Percentiles rank a stretch among this genome's conserved stretches.
phyloP scores from a whole-genome alignment of 2,888 invertebrate genomes.

The Bombyx huttoni region DNA sequence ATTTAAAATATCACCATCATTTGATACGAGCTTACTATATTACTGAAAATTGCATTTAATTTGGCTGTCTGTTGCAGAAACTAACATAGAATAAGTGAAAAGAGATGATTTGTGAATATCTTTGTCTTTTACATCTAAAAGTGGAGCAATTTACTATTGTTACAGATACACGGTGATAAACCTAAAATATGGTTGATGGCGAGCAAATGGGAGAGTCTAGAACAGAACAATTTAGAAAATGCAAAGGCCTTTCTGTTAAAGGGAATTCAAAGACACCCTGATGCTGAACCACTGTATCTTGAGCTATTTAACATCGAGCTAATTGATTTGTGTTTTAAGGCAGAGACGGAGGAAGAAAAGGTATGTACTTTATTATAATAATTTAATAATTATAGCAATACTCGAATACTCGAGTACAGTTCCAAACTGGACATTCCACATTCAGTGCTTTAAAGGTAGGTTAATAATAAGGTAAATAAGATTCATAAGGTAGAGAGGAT shows the following conservation, averaged over 20 bases:
- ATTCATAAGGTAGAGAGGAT: too few relatives aligned
- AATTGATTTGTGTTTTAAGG: slow-evolving; percentile 29
- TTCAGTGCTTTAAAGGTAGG: too few relatives aligned
- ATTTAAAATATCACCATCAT: too few relatives aligned
- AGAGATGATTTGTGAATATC: neutral
- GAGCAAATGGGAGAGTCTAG: slow-evolving; percentile 83
- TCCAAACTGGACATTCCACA: too few relatives aligned
- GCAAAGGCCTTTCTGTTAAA: slow-evolving; percentile 81
- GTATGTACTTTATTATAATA: slow-evolving; percentile 21
- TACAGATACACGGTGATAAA: slow-evolving; percentile 78
- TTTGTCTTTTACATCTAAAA: neutral
- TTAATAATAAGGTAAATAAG: too few relatives aligned
- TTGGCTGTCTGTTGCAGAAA: too few relatives aligned
- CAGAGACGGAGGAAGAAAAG: slow-evolving; percentile 47
- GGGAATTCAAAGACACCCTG: slow-evolving; percentile 82
- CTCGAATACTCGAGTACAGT: too few relatives aligned
- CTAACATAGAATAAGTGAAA: neutral
- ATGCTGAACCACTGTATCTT: slow-evolving; percentile 77
- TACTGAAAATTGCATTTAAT: neutral
- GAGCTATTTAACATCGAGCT: slow-evolving; percentile 67
- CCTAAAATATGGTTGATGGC: slow-evolving; percentile 85
- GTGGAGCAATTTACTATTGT: neutral
- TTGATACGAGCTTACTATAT: too few relatives aligned
- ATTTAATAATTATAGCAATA: too few relatives aligned
- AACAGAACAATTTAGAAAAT: slow-evolving; percentile 75